Conservation (phyloP, 2,797 vertebrate species). For the Acipenser oxyrinchus region DNA sequence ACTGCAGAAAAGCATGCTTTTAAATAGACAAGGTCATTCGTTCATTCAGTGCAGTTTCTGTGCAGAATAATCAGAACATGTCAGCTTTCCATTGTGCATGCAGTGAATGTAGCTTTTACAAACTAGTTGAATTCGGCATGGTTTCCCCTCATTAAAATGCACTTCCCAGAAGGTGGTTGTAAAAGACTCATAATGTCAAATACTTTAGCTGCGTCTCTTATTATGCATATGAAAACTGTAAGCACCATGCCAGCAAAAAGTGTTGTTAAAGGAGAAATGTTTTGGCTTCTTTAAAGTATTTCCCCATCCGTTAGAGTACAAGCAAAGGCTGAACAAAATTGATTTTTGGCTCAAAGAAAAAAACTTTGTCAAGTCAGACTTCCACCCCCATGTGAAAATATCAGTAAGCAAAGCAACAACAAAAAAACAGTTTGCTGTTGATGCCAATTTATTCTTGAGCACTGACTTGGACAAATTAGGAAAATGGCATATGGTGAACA, state of each 20-base stretch:
- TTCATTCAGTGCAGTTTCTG: slow-evolving; percentile 58
- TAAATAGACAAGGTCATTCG: slow-evolving; percentile 69
- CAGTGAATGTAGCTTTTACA: slow-evolving; percentile 69
- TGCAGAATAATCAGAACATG: slow-evolving; percentile 38
- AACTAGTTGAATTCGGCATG: slow-evolving; percentile 43
- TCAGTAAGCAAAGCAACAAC: not conserved
- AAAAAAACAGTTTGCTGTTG: not conserved
- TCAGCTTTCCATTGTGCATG: slow-evolving; percentile 69
- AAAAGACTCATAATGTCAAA: slow-evolving; percentile 42
- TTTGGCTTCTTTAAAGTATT: slow-evolving; percentile 34
- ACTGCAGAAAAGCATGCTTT: slow-evolving; percentile 75
- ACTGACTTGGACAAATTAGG: not conserved
- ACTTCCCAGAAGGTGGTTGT: slow-evolving; percentile 29
- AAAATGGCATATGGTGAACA: not conserved
- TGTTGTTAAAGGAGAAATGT: slow-evolving; percentile 46
- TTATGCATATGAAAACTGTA: slow-evolving; percentile 53
- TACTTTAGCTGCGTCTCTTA: slow-evolving; percentile 41
- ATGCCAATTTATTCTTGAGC: not conserved
- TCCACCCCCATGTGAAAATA: slow-evolving; percentile 15
- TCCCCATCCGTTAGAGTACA: slow-evolving; percentile 52
- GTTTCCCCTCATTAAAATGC: slow-evolving; percentile 37
- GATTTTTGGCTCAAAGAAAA: slow-evolving; percentile 31
- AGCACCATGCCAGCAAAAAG: slow-evolving; percentile 69
- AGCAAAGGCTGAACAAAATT: slow-evolving; percentile 62
- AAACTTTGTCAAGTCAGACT: not conserved